Conservation (phyloP, 2,113 vertebrate genomes). For the Origma solitaria region DNA sequence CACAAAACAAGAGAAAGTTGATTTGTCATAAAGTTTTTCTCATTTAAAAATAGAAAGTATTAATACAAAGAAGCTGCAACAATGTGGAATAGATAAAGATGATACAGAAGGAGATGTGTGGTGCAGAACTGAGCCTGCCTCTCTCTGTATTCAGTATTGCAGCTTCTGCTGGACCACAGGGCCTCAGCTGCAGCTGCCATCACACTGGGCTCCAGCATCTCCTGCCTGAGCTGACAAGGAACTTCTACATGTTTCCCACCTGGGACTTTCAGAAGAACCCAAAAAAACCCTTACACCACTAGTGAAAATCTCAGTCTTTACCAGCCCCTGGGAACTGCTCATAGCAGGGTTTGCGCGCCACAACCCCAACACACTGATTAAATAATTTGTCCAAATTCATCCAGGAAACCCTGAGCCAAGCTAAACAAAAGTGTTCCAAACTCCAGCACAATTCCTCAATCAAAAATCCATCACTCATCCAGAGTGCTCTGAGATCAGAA, state of each 20-base stretch:
- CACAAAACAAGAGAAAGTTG: not conserved
- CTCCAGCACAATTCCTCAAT: not conserved
- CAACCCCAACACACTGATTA: not conserved
- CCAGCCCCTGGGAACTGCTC: not conserved
- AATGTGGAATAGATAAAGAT: not conserved
- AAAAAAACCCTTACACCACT: not conserved
- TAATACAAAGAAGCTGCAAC: not conserved
- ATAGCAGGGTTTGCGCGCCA: not conserved
- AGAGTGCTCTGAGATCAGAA: not conserved
- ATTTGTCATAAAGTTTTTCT: not conserved
- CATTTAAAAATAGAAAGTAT: not conserved
- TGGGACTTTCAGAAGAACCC: not conserved
- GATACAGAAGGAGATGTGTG: not conserved
- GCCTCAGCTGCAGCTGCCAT: not conserved
- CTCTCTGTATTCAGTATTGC: not conserved
- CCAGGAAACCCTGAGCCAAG: not conserved
- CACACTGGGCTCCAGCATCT: not conserved
- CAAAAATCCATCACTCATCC: not conserved
- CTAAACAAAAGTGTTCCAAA: not conserved
- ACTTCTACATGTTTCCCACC: not conserved
- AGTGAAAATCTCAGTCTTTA: not conserved
- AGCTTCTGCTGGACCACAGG: not conserved
- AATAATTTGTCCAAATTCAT: not conserved
- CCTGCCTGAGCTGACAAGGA: not conserved
- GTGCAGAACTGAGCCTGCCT: not conserved